Evolutionary conservation across 2,113 vertebrate genomes (phyloP), one percentile per base, ranked within the genome.

Genomic region (Phoxinus phoxinus): DNA sequence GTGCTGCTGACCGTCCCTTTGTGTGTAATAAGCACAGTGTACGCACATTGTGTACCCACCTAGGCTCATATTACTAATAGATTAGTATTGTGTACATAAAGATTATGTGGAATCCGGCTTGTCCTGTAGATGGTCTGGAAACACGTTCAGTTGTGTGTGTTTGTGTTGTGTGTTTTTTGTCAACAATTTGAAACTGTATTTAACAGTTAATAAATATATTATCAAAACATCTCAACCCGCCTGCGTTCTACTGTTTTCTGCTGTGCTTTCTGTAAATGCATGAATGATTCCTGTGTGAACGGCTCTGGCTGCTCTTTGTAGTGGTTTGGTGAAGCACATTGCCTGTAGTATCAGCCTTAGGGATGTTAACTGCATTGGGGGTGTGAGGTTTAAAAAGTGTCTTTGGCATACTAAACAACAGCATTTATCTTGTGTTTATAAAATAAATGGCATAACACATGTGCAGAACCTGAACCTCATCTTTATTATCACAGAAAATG

Each of bases 381-480:
- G 21, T 44, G 74, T 23, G 9, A 30, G 17, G 27, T 32, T 17
- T 32, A 21, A 85, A 12, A 30, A 78, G 1, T 44, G 12, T 56
- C 10, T 23, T 51, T 41, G 27, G 19, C 41, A 21, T 12, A 15
- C 4, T 72, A n/a, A 51, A 56, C 21, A 74, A 51, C 67, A 58
- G 30, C 10, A 53, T 74, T 85, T 41, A 51, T 59, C 30, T 35
- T 81, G 71, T 81, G 32, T 69, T 75, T 65, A 74, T 71, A 56
- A 83, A 78, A 67, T 65, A 81, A 88, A 86, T 82, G 76, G 86
- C 84, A 84, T 84, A 81, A 89, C 72, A 91, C 91, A 88, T 85
- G 90, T 86, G 89, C 46, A 69, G 19, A 72, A 92, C 79, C 90
- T 89, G 88, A 92, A 93, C 86, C 84, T 89, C 2, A 90, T 92